Evolutionary conservation across 2,113 vertebrate species (phyloP), one percentile per base, ranked within the genome.

Genomic region (Dendropsophus ebraccatus): DNA sequence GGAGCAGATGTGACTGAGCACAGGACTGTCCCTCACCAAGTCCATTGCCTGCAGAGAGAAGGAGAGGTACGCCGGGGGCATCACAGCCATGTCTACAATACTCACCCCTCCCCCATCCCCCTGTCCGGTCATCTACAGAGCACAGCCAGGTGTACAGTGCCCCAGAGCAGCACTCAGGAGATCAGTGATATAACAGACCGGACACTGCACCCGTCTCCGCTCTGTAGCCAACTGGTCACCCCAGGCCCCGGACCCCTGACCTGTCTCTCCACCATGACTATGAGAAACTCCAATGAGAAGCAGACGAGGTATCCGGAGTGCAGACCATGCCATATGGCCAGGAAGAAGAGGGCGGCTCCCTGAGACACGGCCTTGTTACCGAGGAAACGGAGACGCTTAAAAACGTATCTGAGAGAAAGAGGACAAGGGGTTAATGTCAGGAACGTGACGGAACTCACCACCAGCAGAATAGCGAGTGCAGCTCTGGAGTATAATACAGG

Each of bases 231-330:
- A 17, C 17, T 0, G 3, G 28, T 56, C 14, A 17, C 78, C 56
- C 23, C 12, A 14, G 4, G 0, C 30, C 73, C 17, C 54, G 6
- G 30, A 67, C 82, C 60, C 86, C 41, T 1, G 86, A 99, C 98
- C 97, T 97, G 95, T 94, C 93, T 95, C 90, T 99, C 98, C 82
- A 97, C 95, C 0, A 93, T 93, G 87, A 99, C 95, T 80, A 99
- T 99, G 60, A 99, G 93, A 90, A 99, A 92, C 92, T 99, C 98
- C 96, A 99, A 95, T 41, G 97, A 96, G 92, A 99, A 99, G 92
- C 98, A 99, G 87, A 99, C 62, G 89, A 99, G 85, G 93, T 99
- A 99, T 54, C 98, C 98, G 0, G 97, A 99, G 92, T 99, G 98
- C 45, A 98, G 94, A 74, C 97, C 97, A 0, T 99, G 98, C 97